Base-by-base conservation (phyloP, 2,113 vertebrate species). In the Trinectes maculatus region DNA sequence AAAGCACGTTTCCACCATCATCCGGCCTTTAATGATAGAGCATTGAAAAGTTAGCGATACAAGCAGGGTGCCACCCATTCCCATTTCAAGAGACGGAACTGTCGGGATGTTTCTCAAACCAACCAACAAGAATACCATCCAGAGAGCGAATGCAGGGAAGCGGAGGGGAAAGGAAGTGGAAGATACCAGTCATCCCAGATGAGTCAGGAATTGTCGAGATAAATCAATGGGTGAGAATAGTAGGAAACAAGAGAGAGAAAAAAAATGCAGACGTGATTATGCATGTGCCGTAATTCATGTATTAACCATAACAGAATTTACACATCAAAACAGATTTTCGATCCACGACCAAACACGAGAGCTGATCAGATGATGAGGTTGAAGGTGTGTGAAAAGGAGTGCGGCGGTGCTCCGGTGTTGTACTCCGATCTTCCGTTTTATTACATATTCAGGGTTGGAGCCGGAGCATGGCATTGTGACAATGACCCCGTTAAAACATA, bases 241-340 rank as follows among this genome's bases (percentile, higher is more conserved):
- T 66, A 60, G 63, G 51, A 74, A 43, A 55, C 10, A 5, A 12
- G 7, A 33, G 60, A 40, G 46, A 44, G 39, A 44, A 24, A 8
- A 34, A 34, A 59, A 59, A 58, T 16, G 18, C 58, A 80, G 83
- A 53, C 76, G 65, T 77, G 82, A 85, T 87, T 87, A 90, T 88
- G 85, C 83, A 77, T 85, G 80, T 84, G 83, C 71, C 13, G 61
- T 71, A 53, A 71, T 86, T 91, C 90, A 91, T 91, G 86, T 89
- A 89, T 89, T 82, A 92, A 92, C 85, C 90, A 92, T 91, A 53
- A 73, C 67, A 57, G 72, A 85, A 92, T 92, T 91, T 91, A 92
- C 89, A 91, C 91, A 92, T 92, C 91, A 92, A 91, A 83, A 90
- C 84, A 86, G 87, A 79, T 89, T 89, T 86, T 71, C 86, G 84